These are phyloP conservation scores for Pan troglodytes DNA, from an alignment of 2,113 vertebrate species.

Conservation along the genomic window DNA sequence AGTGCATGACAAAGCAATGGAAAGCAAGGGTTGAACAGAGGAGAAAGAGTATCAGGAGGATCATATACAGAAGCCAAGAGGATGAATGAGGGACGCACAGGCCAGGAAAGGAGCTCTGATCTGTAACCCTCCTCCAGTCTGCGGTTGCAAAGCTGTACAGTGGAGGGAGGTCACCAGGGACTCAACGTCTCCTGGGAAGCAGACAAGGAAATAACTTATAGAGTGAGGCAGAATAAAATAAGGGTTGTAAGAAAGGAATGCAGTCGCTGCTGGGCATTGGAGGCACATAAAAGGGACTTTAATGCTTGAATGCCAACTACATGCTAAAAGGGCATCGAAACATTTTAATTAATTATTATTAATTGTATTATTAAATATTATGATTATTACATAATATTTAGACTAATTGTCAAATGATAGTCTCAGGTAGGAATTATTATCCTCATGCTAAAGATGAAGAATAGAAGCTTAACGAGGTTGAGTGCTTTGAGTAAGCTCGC, in stretches of 20 bases:
- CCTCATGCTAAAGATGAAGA: not conserved
- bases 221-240: not conserved
- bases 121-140: too few species aligned
- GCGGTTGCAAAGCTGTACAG: not conserved
- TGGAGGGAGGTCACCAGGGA: too few species aligned
- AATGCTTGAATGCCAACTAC: not conserved
- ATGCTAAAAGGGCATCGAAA: not conserved
- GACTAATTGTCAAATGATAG: not conserved
- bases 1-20: not conserved
- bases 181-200: not conserved
- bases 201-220: not conserved
- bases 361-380: not conserved
- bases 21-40: not conserved
- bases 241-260: not conserved
- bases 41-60: not conserved
- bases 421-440: not conserved
- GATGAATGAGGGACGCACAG: not conserved
- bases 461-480: not conserved
- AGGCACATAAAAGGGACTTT: not conserved
- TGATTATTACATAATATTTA: not conserved
- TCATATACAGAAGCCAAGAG: not conserved
- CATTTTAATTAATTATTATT: not conserved
- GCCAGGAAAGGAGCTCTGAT: not conserved
- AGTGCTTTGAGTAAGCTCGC: not conserved
- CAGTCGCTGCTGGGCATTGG: not conserved